These are phyloP conservation scores for Bostrychus sinensis DNA, from an alignment of 2,113 vertebrate species.

Conservation along the genomic window DNA sequence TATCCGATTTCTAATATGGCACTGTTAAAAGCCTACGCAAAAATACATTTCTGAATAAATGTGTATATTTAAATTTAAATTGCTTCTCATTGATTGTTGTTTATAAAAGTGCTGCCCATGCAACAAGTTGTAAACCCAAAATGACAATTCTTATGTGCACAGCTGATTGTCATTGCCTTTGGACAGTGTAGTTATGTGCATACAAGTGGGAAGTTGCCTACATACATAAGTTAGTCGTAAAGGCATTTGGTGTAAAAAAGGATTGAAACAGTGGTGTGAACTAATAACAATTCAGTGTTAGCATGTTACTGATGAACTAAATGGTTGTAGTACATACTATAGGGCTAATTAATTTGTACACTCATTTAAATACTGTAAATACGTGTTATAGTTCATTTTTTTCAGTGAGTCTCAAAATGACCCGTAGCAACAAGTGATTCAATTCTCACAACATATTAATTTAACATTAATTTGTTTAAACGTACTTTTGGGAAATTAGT, in stretches of 20 bases:
- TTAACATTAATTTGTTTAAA: slow-evolving; percentile 54
- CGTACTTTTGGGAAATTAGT: slow-evolving; percentile 41
- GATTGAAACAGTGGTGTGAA: slow-evolving; percentile 11
- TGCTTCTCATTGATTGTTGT: too few species aligned
- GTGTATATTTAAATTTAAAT: too few species aligned
- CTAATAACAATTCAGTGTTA: slow-evolving; percentile 10
- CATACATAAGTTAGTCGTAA: background rate
- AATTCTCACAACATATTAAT: slow-evolving; percentile 43
- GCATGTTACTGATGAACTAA: background rate
- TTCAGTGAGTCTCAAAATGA: slow-evolving; percentile 22
- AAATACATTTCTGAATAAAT: too few species aligned
- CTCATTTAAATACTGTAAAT: slow-evolving; percentile 41
- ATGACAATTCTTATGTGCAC: background rate
- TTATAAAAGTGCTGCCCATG: too few species aligned
- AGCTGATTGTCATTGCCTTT: background rate
- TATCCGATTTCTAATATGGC: background rate
- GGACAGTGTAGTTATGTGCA: background rate
- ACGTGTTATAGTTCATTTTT: slow-evolving; percentile 33
- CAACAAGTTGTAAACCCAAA: background rate
- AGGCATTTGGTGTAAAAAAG: background rate
- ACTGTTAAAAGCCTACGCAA: background rate
- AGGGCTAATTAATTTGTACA: slow-evolving; percentile 44
- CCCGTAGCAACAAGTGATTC: slow-evolving; percentile 19
- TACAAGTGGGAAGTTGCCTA: background rate
- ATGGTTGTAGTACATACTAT: background rate